These are phyloP conservation scores for Schizothorax lantsangensis DNA, from an alignment of 2,797 vertebrate species.

Conservation along the genomic window DNA sequence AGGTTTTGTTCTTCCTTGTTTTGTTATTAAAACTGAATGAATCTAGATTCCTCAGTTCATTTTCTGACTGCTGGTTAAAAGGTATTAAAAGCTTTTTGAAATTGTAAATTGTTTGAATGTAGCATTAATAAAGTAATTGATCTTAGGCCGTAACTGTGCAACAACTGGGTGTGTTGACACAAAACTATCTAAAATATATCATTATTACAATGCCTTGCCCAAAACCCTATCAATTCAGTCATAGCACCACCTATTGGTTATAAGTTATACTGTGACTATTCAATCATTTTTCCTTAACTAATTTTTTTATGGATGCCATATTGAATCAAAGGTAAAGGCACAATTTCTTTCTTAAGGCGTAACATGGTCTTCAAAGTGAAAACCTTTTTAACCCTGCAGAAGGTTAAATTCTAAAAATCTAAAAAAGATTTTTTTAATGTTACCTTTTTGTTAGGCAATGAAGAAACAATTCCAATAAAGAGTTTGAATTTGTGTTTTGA, in stretches of 20 bases:
- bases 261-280: not conserved
- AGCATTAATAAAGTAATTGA: not conserved
- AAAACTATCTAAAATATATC: not conserved
- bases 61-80: not conserved
- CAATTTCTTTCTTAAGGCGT: not conserved
- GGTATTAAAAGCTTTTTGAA: not conserved
- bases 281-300: not conserved
- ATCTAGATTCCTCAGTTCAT: not conserved
- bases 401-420: too few species aligned
- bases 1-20: not conserved
- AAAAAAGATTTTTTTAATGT: not conserved
- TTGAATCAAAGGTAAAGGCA: not conserved
- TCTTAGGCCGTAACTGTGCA: not conserved
- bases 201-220: not conserved
- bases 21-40: not conserved
- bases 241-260: conserved; percentile 9
- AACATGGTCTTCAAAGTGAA: not conserved
- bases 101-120: not conserved
- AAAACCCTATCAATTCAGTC: not conserved
- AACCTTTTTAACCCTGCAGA: not conserved
- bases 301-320: not conserved
- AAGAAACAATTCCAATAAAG: conserved; percentile 2
- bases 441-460: not conserved
- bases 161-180: not conserved
- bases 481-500: not conserved